Conservation (phyloP, 2,797 vertebrate species). For the Heliangelus exortis region DNA sequence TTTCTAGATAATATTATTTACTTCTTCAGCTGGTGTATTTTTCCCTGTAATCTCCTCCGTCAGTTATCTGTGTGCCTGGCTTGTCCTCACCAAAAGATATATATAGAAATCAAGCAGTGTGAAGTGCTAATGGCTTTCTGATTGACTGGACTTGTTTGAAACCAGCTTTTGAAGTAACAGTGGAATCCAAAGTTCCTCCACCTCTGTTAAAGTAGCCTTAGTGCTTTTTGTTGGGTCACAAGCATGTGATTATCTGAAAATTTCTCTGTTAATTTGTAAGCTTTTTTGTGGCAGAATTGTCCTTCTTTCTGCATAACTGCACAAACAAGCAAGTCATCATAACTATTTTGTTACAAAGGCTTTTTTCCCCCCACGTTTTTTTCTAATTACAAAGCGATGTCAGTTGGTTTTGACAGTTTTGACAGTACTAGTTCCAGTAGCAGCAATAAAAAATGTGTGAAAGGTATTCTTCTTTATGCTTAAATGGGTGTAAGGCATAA, state of each 20-base stretch:
- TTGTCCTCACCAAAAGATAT: neutral
- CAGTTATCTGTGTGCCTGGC: neutral
- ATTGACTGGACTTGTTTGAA: neutral
- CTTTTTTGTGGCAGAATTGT: neutral
- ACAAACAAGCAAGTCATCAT: neutral
- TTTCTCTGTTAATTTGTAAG: neutral
- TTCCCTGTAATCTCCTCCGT: neutral
- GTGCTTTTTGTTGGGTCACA: neutral
- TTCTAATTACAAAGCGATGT: constrained; percentile 20
- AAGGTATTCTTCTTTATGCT: constrained; percentile 44
- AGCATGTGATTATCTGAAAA: neutral
- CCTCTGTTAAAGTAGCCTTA: neutral
- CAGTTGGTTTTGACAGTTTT: neutral
- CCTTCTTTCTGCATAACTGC: neutral
- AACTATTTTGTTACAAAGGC: neutral
- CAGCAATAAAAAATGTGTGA: constrained; percentile 39
- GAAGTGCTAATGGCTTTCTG: neutral
- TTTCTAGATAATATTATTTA: neutral
- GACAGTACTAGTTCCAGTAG: constrained; percentile 38
- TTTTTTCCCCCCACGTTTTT: neutral
- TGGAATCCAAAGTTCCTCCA: neutral
- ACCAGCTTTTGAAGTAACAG: neutral
- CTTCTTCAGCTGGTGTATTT: neutral
- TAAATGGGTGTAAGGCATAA: constrained; percentile 35
- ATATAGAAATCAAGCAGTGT: neutral